Base-by-base conservation (phyloP, 2,797 vertebrate genomes). In the Odontamblyopus rebecca region DNA sequence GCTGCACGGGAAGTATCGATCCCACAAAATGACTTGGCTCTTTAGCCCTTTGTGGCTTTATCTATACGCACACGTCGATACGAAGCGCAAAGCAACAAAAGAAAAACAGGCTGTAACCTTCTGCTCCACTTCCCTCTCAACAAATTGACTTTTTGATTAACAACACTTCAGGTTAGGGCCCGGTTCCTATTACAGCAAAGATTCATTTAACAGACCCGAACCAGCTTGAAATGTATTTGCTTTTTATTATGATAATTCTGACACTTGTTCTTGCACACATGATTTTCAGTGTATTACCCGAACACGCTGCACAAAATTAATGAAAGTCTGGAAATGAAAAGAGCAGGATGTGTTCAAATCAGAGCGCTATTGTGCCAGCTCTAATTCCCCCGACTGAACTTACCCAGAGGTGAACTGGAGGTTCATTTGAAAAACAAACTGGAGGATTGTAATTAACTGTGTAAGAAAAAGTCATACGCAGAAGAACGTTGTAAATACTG, bases 361-460 rank as follows among this genome's bases (percentile, higher is more conserved):
- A 51, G 18, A 44, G 59, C 19, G 5, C 48, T 27, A 29, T 66
- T 54, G 6, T 51, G 56, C 57, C 54, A 6, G 26, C 8, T 82
- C 70, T 75, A 18, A 75, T 72, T 80, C 71, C n/a, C 67, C 48
- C 18, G 27, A 60, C 70, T 75, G 51, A 74, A 69, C 73, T 38
- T 62, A 19, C 53, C 3, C 19, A 35, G 61, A 56, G 51, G 32
- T 71, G 61, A 71, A 65, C 61, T 15, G 8, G 30, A 26, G 60
- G 57, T 67, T 83, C 41, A 69, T 68, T 69, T 61, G 19, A 18
- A 77, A 73, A 75, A 78, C 59, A 75, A 80, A 73, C 67, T 35
- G 61, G 71, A 72, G 71, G 27, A 62, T n/a, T 74, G 73, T 81
- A 79, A 84, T 88, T 61, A 74, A 69, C 68, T 76, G 67, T 69